A percentile compares a stretch with the other conserved stretches of the same genome.
Evolutionary conservation across 1,140 invertebrate genomes (phyloP).

Genomic region (Eumaeus atala): DNA sequence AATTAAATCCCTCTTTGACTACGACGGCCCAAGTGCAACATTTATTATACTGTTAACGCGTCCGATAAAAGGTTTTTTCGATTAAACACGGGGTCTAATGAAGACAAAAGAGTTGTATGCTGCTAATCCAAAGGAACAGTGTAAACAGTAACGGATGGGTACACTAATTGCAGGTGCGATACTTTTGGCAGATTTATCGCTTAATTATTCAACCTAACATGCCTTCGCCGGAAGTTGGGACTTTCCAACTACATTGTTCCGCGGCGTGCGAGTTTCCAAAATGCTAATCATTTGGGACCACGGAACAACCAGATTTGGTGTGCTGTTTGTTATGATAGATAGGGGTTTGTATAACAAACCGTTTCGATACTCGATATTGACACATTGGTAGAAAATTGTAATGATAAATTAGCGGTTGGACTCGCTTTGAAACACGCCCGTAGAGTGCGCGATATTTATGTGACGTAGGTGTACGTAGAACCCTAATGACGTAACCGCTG

Average conservation of each 20-base stretch:
- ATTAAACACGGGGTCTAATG: constrained; percentile 16
- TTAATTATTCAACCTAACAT: constrained; percentile 33
- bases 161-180: constrained; percentile 29
- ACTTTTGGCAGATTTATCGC: constrained; percentile 34
- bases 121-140: constrained; percentile 18
- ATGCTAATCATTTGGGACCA: constrained; percentile 25
- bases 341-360: too few species aligned
- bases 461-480: too few species aligned
- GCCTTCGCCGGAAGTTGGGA: constrained; percentile 26
- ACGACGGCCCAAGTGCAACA: not conserved
- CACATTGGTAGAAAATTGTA: too few species aligned
- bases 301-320: not conserved
- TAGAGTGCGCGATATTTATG: too few species aligned
- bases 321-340: not conserved
- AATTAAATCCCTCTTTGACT: not conserved
- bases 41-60: constrained; percentile 6
- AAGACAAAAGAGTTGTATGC: constrained; percentile 20
- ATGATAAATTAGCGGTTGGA: too few species aligned
- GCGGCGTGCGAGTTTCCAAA: constrained; percentile 26
- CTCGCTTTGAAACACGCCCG: too few species aligned
- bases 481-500: too few species aligned
- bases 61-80: constrained; percentile 16
- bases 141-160: constrained; percentile 22
- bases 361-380: too few species aligned
- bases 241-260: constrained; percentile 29